These are phyloP conservation scores for Petrocephalus schoutedeni DNA, from an alignment of 2,797 vertebrate species.

Conservation along the genomic window DNA sequence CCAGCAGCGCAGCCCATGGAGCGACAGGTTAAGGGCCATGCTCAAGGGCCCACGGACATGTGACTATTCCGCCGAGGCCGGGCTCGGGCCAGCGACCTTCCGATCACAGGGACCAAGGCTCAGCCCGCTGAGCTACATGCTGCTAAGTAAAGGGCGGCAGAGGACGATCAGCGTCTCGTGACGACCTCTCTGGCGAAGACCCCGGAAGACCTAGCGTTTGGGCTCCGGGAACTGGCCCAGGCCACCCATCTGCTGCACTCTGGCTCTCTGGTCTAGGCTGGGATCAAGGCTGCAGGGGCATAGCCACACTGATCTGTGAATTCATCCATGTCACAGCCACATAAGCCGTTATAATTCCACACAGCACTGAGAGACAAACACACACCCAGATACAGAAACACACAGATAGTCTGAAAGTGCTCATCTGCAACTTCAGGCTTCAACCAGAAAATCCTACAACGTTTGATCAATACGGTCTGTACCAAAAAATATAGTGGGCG, in stretches of 20 bases:
- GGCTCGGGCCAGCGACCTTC: neutral
- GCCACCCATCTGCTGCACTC: neutral
- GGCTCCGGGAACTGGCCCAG: neutral
- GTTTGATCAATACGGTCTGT: neutral
- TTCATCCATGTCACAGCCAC: neutral
- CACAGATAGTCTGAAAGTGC: neutral
- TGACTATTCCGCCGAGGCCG: neutral
- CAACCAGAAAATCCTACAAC: neutral
- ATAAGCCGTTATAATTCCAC: neutral
- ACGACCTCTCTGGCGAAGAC: neutral
- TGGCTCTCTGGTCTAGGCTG: neutral
- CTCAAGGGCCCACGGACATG: neutral
- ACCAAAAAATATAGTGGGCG: neutral
- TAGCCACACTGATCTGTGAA: neutral
- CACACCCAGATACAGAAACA: neutral
- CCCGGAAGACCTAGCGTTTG: neutral
- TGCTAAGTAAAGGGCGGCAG: neutral
- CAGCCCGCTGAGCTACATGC: neutral
- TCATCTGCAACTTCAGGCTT: neutral
- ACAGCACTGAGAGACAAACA: neutral
- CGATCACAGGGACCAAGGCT: neutral
- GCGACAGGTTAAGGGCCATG: neutral
- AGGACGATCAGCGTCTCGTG: neutral
- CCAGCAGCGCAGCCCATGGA: neutral
- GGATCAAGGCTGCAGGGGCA: neutral